A percentile compares a stretch with the other conserved stretches of the same genome.
These are phyloP conservation scores for Alosa alosa DNA, from an alignment of 2,113 vertebrate genomes.

Conservation along the genomic window DNA sequence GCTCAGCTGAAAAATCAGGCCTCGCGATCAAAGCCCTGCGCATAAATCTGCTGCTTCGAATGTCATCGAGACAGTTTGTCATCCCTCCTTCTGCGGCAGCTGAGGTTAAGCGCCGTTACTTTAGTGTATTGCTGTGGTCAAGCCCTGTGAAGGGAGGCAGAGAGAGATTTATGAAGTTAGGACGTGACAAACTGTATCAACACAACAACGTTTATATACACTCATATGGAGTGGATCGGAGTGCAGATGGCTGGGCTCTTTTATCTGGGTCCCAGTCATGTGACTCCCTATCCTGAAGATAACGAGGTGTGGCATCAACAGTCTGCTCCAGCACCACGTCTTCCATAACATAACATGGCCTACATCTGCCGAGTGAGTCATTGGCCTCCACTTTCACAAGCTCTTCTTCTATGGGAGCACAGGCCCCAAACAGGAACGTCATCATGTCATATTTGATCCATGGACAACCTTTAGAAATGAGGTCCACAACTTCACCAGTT, in stretches of 20 bases:
- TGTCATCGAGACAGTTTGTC: not conserved
- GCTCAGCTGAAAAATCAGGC: not conserved
- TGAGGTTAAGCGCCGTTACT: not conserved
- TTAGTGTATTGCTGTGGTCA: not conserved
- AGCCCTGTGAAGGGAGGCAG: not conserved
- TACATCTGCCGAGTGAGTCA: too few species aligned
- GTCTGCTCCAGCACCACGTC: slow-evolving; percentile 42
- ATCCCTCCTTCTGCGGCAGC: not conserved
- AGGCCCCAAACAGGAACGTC: too few species aligned
- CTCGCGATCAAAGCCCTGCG: not conserved
- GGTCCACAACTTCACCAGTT: too few species aligned
- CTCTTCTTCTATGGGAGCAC: too few species aligned
- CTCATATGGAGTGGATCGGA: slow-evolving; percentile 39
- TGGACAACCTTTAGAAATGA: too few species aligned
- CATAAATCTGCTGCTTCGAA: not conserved
- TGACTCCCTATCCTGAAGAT: slow-evolving; percentile 51
- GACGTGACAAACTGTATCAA: not conserved
- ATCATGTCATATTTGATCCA: too few species aligned
- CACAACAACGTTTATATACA: not conserved
- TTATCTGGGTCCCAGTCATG: slow-evolving; percentile 42
- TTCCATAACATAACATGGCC: slow-evolving; percentile 38
- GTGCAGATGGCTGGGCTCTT: slow-evolving; percentile 51
- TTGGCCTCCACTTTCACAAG: too few species aligned
- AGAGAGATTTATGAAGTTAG: not conserved
- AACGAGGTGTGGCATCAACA: slow-evolving; percentile 50